Base-by-base conservation (phyloP, 2,113 vertebrate species). In the Canis aureus region DNA sequence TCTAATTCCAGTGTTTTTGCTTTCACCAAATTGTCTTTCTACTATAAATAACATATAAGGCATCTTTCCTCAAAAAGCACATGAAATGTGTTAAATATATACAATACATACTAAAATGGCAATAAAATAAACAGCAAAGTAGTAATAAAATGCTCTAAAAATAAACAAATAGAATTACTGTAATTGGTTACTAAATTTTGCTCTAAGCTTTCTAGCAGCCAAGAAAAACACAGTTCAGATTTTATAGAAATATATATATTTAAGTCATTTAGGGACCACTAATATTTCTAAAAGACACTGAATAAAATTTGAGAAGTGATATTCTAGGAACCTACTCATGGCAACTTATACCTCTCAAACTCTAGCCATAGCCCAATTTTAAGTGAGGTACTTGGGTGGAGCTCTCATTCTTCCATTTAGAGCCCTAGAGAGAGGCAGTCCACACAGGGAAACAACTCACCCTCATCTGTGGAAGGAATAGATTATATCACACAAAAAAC, bases 121-220 rank as follows among this genome's bases (percentile, higher is more conserved):
- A 84, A 86, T 23, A 57, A 73, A 71, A 81, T 59, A 78, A 87
- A 71, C n/a, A 69, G 13, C 69, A 11, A 38, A 69, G 55, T 89
- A 7, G 13, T 78, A 78, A 87, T 66, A 89, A 89, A 94, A 49
- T 81, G 2, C 27, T 84, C 69, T 78, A 60, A 60, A 97, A 90
- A 69, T 81, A 87, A 64, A 73, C 3, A 81, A 82, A 74, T 49
- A 64, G 11, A 93, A 85, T 80, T 83, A 19, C 12, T 87, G 0
- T 82, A 89, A 79, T 13, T 80, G 32, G 92, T 89, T 67, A 32
- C 53, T 69, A 90, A 29, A 73, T 93, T 94, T 96, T 88, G 2
- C 59, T 59, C 23, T 74, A 51, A 96, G 25, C 16, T 93, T 78
- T 27, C 66, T 81, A 76, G 25, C 2, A 81, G 53, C 71, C 35